Evolutionary conservation across 2,888 invertebrate species (phyloP).

Genomic region (Melolontha melolontha): DNA sequence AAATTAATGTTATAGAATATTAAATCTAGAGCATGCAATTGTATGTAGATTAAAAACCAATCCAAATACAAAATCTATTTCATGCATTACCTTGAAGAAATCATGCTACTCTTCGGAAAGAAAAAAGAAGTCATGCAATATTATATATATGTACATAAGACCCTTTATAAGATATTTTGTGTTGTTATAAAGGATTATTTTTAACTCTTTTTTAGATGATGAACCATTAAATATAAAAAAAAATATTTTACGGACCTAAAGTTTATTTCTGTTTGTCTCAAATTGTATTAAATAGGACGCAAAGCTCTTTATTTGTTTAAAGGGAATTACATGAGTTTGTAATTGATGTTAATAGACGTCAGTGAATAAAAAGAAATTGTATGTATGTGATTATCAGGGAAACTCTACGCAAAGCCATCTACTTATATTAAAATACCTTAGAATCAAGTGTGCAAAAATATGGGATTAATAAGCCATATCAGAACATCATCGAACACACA

Average conservation of each 20-base stretch:
- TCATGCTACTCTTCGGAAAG: not conserved
- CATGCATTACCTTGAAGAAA: not conserved
- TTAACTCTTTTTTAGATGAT: conserved; percentile 37
- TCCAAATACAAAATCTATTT: too few species aligned
- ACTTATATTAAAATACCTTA: too few species aligned
- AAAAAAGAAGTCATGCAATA: conserved; percentile 4
- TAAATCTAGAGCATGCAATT: too few species aligned
- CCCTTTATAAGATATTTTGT: conserved; percentile 15
- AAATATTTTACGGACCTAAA: not conserved
- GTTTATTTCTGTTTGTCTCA: not conserved
- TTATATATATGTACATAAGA: not conserved
- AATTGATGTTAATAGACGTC: too few species aligned
- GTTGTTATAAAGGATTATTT: conserved; percentile 14
- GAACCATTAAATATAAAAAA: conserved; percentile 33
- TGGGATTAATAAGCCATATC: conserved; percentile 19
- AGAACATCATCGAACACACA: conserved; percentile 14
- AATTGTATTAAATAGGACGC: not conserved
- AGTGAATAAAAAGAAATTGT: too few species aligned
- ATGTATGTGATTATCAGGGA: too few species aligned
- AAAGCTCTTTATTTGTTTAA: too few species aligned
- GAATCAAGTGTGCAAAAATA: too few species aligned
- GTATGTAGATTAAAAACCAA: too few species aligned
- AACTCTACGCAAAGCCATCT: too few species aligned
- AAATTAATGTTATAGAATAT: too few species aligned
- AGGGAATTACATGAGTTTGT: too few species aligned